Conservation (phyloP, 2,113 vertebrate species). For the Octodon degus region DNA sequence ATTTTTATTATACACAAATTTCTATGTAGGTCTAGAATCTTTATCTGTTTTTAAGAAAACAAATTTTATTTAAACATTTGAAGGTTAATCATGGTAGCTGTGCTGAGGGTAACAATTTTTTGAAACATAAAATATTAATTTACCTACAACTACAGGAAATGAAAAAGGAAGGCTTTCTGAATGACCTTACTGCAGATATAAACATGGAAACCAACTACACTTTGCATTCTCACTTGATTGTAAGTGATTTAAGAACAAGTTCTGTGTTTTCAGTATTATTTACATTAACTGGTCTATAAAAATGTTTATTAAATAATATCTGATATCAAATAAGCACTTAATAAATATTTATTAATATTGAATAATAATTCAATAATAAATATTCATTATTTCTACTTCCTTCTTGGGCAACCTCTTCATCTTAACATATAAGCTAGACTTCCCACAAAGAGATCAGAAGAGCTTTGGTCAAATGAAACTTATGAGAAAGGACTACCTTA, state of each 20-base stretch:
- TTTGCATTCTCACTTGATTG: background rate
- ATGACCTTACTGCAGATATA: background rate
- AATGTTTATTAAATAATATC: background rate
- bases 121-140: slow-evolving; percentile 15
- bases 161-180: background rate
- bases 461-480: background rate
- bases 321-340: background rate
- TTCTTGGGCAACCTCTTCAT: background rate
- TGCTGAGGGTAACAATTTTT: slow-evolving; percentile 18
- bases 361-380: background rate
- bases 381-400: slow-evolving; percentile 32
- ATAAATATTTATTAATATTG: background rate
- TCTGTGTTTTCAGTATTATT: background rate
- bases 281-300: background rate
- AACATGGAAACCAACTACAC: slow-evolving; percentile 34
- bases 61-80: slow-evolving; percentile 47
- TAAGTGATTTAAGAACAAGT: slow-evolving; percentile 22
- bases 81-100: background rate
- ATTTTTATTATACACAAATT: slow-evolving; percentile 6
- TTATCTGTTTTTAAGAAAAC: slow-evolving; percentile 60
- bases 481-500: background rate
- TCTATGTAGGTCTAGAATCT: background rate
- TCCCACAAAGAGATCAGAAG: slow-evolving; percentile 7
- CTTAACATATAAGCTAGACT: background rate
- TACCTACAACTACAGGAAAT: slow-evolving; percentile 7